Percentiles rank a stretch among this genome's conserved stretches.
phyloP scores from a whole-genome alignment of 1,140 invertebrate species.

The Elymnias hypermnestra region DNA sequence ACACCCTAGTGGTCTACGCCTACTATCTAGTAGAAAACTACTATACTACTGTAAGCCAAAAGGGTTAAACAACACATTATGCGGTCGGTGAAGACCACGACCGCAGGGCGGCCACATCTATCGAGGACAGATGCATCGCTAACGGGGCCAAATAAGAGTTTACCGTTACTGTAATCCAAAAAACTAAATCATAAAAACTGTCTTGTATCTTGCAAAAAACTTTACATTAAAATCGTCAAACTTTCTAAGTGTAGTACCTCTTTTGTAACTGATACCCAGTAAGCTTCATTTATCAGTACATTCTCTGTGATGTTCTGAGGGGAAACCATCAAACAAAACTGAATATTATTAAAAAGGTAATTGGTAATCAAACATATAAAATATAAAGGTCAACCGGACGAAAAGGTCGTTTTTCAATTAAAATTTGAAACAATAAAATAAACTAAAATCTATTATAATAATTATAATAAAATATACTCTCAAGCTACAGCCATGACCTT shows the following conservation, averaged over 20 bases:
- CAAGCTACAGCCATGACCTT: too few relatives aligned
- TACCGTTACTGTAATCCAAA: conserved; percentile 74
- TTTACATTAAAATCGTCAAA: conserved; percentile 75
- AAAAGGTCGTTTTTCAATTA: too few relatives aligned
- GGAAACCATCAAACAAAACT: conserved; percentile 74
- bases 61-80: conserved; percentile 66
- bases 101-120: conserved; percentile 49
- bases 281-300: conserved; percentile 94
- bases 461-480: too few relatives aligned
- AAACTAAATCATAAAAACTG: conserved; percentile 75
- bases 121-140: conserved; percentile 75
- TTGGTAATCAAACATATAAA: conserved; percentile 32
- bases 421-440: too few relatives aligned
- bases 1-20: conserved; percentile 75
- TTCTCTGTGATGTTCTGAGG: conserved; percentile 94
- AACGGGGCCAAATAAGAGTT: conserved; percentile 74
- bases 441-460: too few relatives aligned
- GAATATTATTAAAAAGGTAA: conserved; percentile 65
- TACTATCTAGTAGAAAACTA: conserved; percentile 71
- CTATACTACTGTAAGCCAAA: conserved; percentile 69
- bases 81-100: conserved; percentile 42
- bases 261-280: conserved; percentile 92
- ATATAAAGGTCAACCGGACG: conserved; percentile 21
- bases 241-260: conserved; percentile 84
- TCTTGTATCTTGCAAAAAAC: conserved; percentile 73